A percentile compares a stretch with the other conserved stretches of the same genome.
Conservation (phyloP, 2,113 vertebrate species). For the Myotis davidii region DNA sequence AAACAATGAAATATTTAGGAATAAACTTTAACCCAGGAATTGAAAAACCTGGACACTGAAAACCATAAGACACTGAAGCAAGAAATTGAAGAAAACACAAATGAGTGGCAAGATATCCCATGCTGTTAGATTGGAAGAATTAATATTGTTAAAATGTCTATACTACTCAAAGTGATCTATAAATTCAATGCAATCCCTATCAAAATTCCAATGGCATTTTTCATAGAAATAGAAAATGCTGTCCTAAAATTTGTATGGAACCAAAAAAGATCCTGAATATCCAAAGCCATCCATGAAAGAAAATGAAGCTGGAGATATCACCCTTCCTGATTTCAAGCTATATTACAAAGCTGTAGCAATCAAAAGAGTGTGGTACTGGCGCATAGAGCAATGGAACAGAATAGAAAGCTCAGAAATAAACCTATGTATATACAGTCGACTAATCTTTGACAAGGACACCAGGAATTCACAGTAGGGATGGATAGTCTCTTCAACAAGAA, state of each 20-base stretch:
- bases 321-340: background rate
- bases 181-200: background rate
- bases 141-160: background rate
- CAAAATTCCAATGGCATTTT: background rate
- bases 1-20: background rate
- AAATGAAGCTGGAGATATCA: background rate
- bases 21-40: background rate
- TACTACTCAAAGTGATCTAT: background rate
- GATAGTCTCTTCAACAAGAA: background rate
- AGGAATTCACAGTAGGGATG: background rate
- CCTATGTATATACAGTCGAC: background rate
- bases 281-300: background rate
- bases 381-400: background rate
- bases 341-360: background rate
- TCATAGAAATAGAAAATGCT: background rate
- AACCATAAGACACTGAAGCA: background rate
- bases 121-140: background rate
- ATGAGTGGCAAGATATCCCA: background rate
- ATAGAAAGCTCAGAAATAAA: background rate
- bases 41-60: background rate
- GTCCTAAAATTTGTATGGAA: background rate
- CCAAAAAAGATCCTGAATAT: background rate
- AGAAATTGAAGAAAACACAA: background rate
- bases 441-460: background rate
- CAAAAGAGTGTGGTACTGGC: background rate